Base-by-base conservation (phyloP, 2,888 invertebrate species). In the Ennomos erosarius region DNA sequence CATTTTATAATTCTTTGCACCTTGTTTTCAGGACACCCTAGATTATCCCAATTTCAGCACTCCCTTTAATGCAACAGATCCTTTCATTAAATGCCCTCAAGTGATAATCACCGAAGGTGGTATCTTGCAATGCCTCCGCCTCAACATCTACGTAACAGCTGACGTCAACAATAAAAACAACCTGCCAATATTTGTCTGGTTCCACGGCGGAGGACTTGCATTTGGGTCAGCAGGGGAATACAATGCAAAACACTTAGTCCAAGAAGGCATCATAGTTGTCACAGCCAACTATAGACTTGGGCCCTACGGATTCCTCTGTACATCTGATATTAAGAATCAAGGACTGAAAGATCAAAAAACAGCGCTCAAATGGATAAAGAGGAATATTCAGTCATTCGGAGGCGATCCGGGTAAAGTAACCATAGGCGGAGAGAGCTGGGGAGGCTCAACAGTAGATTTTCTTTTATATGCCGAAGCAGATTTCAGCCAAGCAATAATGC, bases 271-370 rank as follows among this genome's bases (percentile, higher is more conserved):
- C 6, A 77, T 88, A 1, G 73, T 88, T 0, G 57, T 82, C 8
- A 75, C 75, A 33, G 73, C 70, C 0, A 88, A 88, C 51, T 88
- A 87, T 53, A 76, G 88, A 55, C 66, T 86, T 9, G 88, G 88
- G 0, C 82, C 85, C 2, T 88, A 87, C 9, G 88, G 88, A 0
- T 88, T 88, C 61, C 72, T 88, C 48, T 89, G 89, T 51, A 70
- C 85, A 1, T 74, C 83, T 33, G 76, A 77, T 3, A 71, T 79
- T 1, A 69, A 73, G 9, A 82, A 82, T 44, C 84, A 85, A 55
- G 88, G 88, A 0, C 60, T 88, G 2, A 88, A 87, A 58, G 89
- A 89, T 52, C 87, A 87, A 56, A 67, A 78, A 0, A 42, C 70
- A 10, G 87, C 86, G 1, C 51, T 89, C 2, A 77, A 69, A 43